Evolutionary conservation across 30 jellyfish, hydroid and myxozoan genomes (phyloP).

Genomic region (Turritopsis dohrnii): DNA sequence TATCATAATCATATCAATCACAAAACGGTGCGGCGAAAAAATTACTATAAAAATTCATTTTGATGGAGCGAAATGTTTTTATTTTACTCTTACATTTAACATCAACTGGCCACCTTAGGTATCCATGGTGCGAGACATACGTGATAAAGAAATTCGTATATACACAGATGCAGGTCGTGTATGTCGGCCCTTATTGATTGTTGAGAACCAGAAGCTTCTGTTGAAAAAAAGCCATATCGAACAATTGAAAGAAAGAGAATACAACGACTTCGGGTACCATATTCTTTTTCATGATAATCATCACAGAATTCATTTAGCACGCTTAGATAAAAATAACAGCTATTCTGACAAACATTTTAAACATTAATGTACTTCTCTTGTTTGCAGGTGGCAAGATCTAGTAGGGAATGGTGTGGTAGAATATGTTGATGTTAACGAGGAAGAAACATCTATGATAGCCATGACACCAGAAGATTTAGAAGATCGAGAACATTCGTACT

Average conservation of each 20-base stretch:
- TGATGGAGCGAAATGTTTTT: too few relatives aligned
- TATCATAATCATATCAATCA: too few relatives aligned
- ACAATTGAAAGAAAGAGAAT: constrained; percentile 80
- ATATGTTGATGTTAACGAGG: constrained; percentile 97
- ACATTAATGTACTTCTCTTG: background rate
- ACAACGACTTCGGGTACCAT: constrained; percentile 70
- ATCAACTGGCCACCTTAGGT: constrained; percentile 34
- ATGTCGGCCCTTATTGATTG: constrained; percentile 97
- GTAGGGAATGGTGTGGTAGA: constrained; percentile 99
- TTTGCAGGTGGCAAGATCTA: constrained; percentile 91
- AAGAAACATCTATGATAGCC: constrained; percentile 99
- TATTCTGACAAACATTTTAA: background rate
- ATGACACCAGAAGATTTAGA: constrained; percentile 93
- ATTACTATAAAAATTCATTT: too few relatives aligned
- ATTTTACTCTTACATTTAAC: background rate
- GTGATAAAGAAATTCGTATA: constrained; percentile 95
- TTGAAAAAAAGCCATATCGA: constrained; percentile 87
- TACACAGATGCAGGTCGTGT: constrained; percentile 99
- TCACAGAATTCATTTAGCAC: background rate
- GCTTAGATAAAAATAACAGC: background rate
- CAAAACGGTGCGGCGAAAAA: too few relatives aligned
- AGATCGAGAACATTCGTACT: constrained; percentile 50
- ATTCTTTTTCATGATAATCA: background rate
- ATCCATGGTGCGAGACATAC: constrained; percentile 97
- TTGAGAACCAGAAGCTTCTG: constrained; percentile 88